These are phyloP conservation scores for Diprion similis DNA, from an alignment of 1,140 invertebrate species.

Conservation along the genomic window DNA sequence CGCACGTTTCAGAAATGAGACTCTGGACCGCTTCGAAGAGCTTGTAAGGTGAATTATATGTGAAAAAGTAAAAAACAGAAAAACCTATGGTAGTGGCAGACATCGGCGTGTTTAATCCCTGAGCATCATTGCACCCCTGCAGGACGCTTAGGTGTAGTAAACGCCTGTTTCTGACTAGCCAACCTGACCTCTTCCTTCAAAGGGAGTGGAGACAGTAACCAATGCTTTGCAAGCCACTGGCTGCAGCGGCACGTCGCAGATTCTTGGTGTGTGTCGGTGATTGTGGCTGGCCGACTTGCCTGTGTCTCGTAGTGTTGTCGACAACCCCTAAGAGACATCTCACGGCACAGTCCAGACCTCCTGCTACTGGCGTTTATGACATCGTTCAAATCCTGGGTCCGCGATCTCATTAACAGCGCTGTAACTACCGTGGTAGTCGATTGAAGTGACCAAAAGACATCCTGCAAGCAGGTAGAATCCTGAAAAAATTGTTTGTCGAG, in stretches of 20 bases:
- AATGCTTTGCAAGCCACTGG: slow-evolving; percentile 24
- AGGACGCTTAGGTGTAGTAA: slow-evolving; percentile 58
- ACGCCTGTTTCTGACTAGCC: slow-evolving; percentile 30
- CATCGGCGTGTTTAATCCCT: slow-evolving; percentile 33
- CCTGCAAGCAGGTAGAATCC: too few species aligned
- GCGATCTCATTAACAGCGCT: slow-evolving; percentile 51
- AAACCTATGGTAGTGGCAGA: too few species aligned
- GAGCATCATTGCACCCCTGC: slow-evolving; percentile 53
- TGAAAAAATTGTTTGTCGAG: too few species aligned
- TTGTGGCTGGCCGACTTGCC: slow-evolving; percentile 12
- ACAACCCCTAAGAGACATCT: slow-evolving; percentile 39
- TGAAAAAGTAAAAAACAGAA: too few species aligned
- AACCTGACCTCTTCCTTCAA: slow-evolving; percentile 13
- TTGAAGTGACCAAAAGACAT: too few species aligned
- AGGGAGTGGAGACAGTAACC: background rate
- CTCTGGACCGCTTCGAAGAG: too few species aligned
- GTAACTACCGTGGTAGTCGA: background rate
- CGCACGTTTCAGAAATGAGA: too few species aligned
- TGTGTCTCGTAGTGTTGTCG: slow-evolving; percentile 53
- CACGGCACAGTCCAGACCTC: slow-evolving; percentile 22
- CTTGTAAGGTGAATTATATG: too few species aligned
- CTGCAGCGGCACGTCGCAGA: slow-evolving; percentile 22
- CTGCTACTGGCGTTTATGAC: slow-evolving; percentile 57
- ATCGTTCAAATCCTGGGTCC: slow-evolving; percentile 38
- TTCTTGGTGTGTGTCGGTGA: slow-evolving; percentile 2